These are phyloP conservation scores for Hemiprocne comata DNA, from an alignment of 2,113 vertebrate species.

Conservation along the genomic window DNA sequence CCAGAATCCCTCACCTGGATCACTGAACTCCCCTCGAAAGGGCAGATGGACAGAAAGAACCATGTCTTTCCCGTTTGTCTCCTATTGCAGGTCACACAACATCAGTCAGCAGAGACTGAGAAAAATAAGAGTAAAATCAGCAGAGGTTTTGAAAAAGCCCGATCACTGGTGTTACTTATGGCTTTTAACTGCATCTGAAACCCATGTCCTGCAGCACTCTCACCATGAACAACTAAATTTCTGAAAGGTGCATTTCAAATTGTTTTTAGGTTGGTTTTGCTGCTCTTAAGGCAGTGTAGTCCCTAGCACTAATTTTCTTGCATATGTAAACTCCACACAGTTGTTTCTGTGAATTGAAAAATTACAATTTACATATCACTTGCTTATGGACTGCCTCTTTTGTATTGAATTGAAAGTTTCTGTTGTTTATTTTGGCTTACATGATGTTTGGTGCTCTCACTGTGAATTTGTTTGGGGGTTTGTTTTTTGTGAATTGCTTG, in stretches of 20 bases:
- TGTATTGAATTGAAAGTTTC: rapidly evolving
- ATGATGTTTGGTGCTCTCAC: neutral
- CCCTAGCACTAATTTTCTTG: neutral
- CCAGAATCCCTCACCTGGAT: neutral
- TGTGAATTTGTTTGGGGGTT: neutral
- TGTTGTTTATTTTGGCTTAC: neutral
- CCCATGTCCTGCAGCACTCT: neutral
- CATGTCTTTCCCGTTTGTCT: neutral
- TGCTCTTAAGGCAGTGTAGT: neutral
- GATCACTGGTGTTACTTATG: neutral
- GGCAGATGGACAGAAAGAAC: neutral
- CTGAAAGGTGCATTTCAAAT: neutral
- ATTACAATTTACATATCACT: neutral
- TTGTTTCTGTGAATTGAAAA: neutral
- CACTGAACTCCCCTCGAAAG: neutral
- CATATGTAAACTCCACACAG: neutral
- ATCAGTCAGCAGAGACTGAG: neutral
- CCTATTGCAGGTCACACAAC: neutral
- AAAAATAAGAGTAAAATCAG: neutral
- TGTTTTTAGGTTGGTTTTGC: neutral
- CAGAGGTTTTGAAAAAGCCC: neutral
- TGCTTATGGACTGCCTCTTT: neutral
- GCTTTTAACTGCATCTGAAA: neutral
- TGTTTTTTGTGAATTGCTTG: neutral
- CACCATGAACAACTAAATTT: neutral